Percentiles rank a stretch among this genome's conserved stretches.
These are phyloP conservation scores for Himalopsyche kuldschensis DNA, from an alignment of 2,888 invertebrate species.

Conservation along the genomic window DNA sequence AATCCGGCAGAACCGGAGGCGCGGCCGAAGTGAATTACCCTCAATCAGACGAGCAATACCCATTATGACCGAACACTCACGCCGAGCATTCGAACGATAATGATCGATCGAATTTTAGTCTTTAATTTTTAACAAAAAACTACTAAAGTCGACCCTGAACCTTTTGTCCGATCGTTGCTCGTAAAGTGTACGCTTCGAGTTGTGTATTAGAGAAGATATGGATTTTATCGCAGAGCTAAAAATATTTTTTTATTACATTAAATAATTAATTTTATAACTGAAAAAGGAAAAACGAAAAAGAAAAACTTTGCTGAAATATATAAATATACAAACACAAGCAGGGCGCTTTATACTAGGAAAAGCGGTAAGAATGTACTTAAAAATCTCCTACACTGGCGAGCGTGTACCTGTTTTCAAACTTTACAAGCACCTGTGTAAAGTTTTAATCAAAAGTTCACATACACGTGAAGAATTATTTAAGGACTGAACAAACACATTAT, in stretches of 20 bases:
- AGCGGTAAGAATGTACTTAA: too few species aligned
- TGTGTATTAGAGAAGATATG: neutral
- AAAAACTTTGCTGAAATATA: neutral
- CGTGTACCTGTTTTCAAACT: too few species aligned
- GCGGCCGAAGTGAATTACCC: neutral
- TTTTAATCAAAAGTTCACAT: too few species aligned
- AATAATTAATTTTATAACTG: neutral
- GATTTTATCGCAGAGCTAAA: neutral
- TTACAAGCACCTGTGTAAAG: too few species aligned
- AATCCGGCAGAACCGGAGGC: neutral
- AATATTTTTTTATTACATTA: neutral
- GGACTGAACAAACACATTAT: too few species aligned
- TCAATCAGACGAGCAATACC: neutral
- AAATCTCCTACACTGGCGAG: too few species aligned
- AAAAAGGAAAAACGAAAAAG: neutral
- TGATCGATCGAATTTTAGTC: neutral
- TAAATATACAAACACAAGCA: too few species aligned
- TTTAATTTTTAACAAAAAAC: neutral
- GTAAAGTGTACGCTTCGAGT: neutral
- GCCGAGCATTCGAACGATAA: neutral
- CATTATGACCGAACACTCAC: neutral
- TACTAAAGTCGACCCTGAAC: neutral
- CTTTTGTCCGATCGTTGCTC: neutral
- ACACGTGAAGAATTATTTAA: too few species aligned
- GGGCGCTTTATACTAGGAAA: too few species aligned